Base-by-base conservation (phyloP, 53 echinoderm and acorn worm genomes). In the Echinometra lucunter region DNA sequence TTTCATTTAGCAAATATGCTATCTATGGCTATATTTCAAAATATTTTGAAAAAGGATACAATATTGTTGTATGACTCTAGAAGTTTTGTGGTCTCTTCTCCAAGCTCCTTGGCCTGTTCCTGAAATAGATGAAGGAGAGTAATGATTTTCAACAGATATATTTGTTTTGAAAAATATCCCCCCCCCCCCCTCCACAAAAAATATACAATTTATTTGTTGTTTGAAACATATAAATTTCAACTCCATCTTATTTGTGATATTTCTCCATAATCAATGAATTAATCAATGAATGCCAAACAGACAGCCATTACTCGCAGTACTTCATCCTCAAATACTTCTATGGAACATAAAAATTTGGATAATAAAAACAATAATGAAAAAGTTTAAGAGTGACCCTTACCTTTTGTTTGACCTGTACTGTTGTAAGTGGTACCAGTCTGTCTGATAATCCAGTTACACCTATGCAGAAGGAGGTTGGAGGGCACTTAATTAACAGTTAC, bases 321-420 rank as follows among this genome's bases (percentile, higher is more conserved):
- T n/a, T n/a, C n/a, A n/a, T n/a, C n/a, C 18, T 57, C 13, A 57
- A 57, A 57, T 57, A 57, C 57, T 3, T n/a, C n/a, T n/a, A n/a
- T n/a, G n/a, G n/a, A n/a, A n/a, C n/a, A 56, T 56, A 56, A 9
- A 56, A 56, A 58, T 19, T 18, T 18, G 8, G 21, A 58, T 63
- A 63, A 18, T 63, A 63, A 18, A 63, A 4, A 23, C 1, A 63
- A 3, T 56, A 56, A 7, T 56, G 56, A 9, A 15, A 69, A 32
- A 8, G 6, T 21, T 45, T 45, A n/a, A n/a, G n/a, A n/a, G n/a
- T n/a, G n/a, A n/a, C n/a, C n/a, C 92, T 70, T 70, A 92, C 92
- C 92, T 92, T 45, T 45, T 92, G 92, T n/a, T 92, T 92, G 47
- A 92, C 72, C 53, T 92, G 92, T 47, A 92, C 92, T 92, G 92